Evolutionary conservation across 2,888 invertebrate genomes (phyloP).

Genomic region (Folsomia manolachei): DNA sequence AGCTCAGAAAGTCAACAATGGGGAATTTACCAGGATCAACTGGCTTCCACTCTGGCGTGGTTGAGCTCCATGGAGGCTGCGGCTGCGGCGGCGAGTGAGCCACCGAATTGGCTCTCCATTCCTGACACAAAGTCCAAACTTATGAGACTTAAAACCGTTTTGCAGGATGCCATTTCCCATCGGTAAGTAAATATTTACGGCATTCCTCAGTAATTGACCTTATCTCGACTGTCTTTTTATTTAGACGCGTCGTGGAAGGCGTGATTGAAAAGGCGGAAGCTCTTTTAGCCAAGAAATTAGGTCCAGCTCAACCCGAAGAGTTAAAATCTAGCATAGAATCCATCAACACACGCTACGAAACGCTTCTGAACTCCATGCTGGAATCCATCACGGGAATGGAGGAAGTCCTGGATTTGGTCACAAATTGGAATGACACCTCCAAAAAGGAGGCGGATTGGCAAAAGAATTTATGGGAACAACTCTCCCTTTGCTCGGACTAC

Average conservation of each 20-base stretch:
- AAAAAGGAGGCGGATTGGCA: conserved; percentile 85
- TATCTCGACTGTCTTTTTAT: too few species aligned
- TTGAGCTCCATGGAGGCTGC: conserved; percentile 78
- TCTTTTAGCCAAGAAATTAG: conserved; percentile 61
- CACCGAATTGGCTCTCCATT: conserved; percentile 70
- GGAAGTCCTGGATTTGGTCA: conserved; percentile 67
- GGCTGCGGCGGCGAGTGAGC: conserved; percentile 63
- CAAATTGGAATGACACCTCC: conserved; percentile 80
- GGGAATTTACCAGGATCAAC: conserved; percentile 79
- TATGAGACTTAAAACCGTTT: conserved; percentile 75
- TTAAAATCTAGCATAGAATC: conserved; percentile 69
- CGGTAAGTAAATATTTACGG: too few species aligned
- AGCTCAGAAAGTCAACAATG: conserved; percentile 69
- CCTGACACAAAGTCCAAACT: conserved; percentile 82
- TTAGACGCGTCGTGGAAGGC: conserved; percentile 73
- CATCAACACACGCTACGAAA: conserved; percentile 73
- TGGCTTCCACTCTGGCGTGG: conserved; percentile 81
- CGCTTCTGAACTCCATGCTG: conserved; percentile 66
- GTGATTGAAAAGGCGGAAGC: conserved; percentile 82
- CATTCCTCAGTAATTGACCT: too few species aligned
- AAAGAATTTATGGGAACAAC: conserved; percentile 83
- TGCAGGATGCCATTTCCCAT: conserved; percentile 86
- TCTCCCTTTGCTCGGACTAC: conserved; percentile 75
- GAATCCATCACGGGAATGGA: conserved; percentile 71
- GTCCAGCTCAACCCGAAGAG: conserved; percentile 59